Evolutionary conservation across 2,113 vertebrate species (phyloP).

Genomic region (Polypterus senegalus): DNA sequence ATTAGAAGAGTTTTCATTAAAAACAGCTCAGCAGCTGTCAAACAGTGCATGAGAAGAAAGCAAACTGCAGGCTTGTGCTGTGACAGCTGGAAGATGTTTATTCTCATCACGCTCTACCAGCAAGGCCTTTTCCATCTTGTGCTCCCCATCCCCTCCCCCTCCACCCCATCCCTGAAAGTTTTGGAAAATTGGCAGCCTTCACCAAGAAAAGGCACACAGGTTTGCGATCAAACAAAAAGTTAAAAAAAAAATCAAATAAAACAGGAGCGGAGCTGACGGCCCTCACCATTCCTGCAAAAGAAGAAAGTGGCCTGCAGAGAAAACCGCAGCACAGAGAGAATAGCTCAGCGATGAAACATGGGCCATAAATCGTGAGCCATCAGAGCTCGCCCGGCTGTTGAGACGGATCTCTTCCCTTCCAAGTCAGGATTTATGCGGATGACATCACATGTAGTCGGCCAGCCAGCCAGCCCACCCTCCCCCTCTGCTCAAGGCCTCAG

Average conservation of each 20-base stretch:
- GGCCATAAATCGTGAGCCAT: constrained; percentile 2
- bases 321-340: constrained; percentile 1
- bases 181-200: constrained; percentile 44
- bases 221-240: constrained; percentile 31
- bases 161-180: no score
- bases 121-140: no score
- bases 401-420: constrained; percentile 1
- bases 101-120: no score
- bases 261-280: no score
- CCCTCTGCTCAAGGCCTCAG: background rate
- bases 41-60: no score
- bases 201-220: constrained; percentile 30
- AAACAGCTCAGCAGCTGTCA: no score
- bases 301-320: background rate
- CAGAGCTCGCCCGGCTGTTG: constrained; percentile 2
- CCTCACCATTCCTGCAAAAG: background rate
- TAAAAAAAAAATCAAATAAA: constrained; percentile 27
- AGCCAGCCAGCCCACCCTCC: background rate
- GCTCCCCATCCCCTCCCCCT: no score
- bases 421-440: constrained; percentile 3
- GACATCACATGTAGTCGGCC: background rate
- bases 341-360: background rate
- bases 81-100: no score
- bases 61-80: no score
- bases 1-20: no score